phyloP scores from a whole-genome alignment of 2,113 vertebrate genomes.

The Parus major region DNA sequence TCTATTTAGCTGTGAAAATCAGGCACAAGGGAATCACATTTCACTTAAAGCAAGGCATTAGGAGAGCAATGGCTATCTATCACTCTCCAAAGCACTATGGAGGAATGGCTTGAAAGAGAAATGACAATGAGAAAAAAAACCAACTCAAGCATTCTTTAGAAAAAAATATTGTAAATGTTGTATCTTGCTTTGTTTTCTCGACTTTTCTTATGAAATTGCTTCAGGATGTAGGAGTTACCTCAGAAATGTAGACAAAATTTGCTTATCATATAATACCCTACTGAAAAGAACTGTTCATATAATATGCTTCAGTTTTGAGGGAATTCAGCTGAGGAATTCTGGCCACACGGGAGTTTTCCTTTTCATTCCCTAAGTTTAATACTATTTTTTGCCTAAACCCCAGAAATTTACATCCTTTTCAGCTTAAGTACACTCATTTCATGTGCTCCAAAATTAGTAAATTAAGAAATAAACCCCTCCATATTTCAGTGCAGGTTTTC shows the following conservation, averaged over 20 bases:
- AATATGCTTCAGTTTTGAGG: neutral
- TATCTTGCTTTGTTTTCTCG: neutral
- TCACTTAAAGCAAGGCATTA: conserved; percentile 9
- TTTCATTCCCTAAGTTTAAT: neutral
- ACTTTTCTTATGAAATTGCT: neutral
- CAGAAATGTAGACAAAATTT: neutral
- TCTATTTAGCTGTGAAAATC: conserved; percentile 34
- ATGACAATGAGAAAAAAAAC: neutral
- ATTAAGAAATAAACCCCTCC: neutral
- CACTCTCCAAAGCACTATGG: neutral
- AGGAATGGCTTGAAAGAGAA: neutral
- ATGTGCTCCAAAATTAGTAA: neutral
- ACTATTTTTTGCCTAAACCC: neutral
- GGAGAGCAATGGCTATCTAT: neutral
- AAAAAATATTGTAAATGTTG: neutral
- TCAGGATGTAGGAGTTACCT: neutral
- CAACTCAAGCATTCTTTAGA: neutral
- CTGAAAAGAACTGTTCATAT: neutral
- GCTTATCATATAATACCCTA: neutral
- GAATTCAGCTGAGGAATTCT: neutral
- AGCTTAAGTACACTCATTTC: neutral
- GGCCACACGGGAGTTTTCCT: neutral
- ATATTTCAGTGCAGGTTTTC: neutral
- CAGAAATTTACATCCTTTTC: neutral
- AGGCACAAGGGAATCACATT: conserved; percentile 8